phyloP scores from a whole-genome alignment of 1,140 invertebrate species.

The Drosophila pseudoananassae region DNA sequence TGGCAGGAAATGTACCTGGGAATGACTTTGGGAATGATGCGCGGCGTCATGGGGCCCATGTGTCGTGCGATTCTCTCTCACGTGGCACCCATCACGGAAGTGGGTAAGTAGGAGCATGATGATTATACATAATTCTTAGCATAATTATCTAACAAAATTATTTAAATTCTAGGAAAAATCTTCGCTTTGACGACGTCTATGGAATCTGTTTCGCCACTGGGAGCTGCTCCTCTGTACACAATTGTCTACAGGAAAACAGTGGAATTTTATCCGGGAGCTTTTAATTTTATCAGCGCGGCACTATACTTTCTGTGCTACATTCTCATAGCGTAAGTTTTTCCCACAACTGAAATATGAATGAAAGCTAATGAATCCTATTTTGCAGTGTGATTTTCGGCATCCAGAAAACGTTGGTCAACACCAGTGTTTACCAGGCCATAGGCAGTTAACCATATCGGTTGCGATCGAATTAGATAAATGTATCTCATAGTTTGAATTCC shows the following conservation, averaged over 20 bases:
- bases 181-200: conserved; percentile 87
- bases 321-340: conserved; percentile 85
- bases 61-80: conserved; percentile 88
- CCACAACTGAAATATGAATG: no score
- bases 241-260: conserved; percentile 86
- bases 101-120: conserved; percentile 87
- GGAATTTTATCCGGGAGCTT: conserved; percentile 85
- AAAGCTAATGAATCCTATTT: neutral
- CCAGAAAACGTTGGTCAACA: conserved; percentile 63
- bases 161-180: conserved; percentile 84
- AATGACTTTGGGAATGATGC: conserved; percentile 85
- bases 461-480: conserved; percentile 6
- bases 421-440: conserved; percentile 63
- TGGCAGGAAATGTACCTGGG: conserved; percentile 88
- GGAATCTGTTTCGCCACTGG: conserved; percentile 87
- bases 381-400: conserved; percentile 64
- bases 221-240: conserved; percentile 87
- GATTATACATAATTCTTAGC: neutral
- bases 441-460: conserved; percentile 45
- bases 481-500: conserved; percentile 31
- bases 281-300: conserved; percentile 85
- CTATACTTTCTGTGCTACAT: conserved; percentile 76
- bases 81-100: conserved; percentile 87
- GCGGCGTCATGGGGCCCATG: conserved; percentile 86
- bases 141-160: conserved; percentile 4